These are phyloP conservation scores for Bursaphelenchus okinawaensis DNA, from an alignment of 2,888 invertebrate species.

Conservation along the genomic window DNA sequence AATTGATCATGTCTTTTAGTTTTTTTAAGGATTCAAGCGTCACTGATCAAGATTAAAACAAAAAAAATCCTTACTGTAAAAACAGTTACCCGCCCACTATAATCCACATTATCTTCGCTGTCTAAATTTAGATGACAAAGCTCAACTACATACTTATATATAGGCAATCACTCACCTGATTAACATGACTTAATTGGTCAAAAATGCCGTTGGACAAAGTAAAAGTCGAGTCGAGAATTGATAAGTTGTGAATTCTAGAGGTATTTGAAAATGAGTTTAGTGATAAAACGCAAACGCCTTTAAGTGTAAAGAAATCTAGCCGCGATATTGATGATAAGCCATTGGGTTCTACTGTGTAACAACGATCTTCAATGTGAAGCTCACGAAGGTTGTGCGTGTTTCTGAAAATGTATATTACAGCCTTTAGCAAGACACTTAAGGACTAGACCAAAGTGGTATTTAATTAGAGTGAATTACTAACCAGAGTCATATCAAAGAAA, in stretches of 20 bases:
- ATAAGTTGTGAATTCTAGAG: constrained; percentile 26
- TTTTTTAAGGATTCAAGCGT: too few species aligned
- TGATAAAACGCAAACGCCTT: constrained; percentile 29
- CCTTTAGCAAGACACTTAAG: constrained; percentile 3
- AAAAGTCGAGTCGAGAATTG: constrained; percentile 27
- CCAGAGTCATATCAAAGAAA: too few species aligned
- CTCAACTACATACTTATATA: too few species aligned
- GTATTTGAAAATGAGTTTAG: constrained; percentile 29
- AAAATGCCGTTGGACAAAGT: constrained; percentile 21
- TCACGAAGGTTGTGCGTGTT: constrained; percentile 36
- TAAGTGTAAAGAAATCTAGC: constrained; percentile 32
- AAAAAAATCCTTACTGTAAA: too few species aligned
- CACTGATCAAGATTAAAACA: too few species aligned
- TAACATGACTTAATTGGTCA: constrained; percentile 31
- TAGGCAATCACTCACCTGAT: too few species aligned
- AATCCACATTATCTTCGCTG: too few species aligned
- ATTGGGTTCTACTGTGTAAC: constrained; percentile 25
- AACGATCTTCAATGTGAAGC: constrained; percentile 31
- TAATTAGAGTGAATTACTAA: too few species aligned
- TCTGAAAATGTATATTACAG: constrained; percentile 20
- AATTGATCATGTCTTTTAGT: too few species aligned
- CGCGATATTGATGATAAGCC: constrained; percentile 23
- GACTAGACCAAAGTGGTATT: background rate
- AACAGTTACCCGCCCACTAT: too few species aligned
- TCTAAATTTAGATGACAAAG: too few species aligned